Evolutionary conservation across 1,140 invertebrate species (phyloP).

Genomic region (Pseudomyrmex flavicornis): DNA sequence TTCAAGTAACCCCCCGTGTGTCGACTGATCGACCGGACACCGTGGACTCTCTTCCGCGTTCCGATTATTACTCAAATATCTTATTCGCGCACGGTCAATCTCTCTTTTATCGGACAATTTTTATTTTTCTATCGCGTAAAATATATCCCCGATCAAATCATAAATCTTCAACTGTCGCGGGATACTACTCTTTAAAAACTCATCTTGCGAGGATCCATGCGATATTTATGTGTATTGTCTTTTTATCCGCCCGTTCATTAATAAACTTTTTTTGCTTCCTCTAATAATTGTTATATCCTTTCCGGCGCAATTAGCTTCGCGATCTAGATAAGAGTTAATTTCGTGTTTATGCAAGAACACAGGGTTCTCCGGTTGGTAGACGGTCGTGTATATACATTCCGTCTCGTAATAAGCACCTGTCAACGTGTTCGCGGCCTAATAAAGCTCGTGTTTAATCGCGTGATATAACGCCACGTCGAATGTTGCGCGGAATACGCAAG

Average conservation of each 20-base stretch:
- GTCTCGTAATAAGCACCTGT: conserved; percentile 22
- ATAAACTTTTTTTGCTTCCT: background rate
- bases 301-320: background rate
- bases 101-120: background rate
- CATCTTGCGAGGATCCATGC: too few species aligned
- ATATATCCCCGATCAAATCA: background rate
- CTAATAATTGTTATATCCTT: background rate
- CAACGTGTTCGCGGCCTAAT: conserved; percentile 46
- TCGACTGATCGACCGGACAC: conserved; percentile 33
- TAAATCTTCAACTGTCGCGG: too few species aligned
- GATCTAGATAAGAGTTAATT: conserved; percentile 17
- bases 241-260: background rate
- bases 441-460: conserved; percentile 30
- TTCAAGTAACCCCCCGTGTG: conserved; percentile 43
- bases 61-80: background rate
- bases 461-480: conserved; percentile 53
- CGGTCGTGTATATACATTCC: background rate
- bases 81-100: background rate
- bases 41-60: conserved; percentile 28
- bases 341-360: background rate
- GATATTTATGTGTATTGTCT: background rate
- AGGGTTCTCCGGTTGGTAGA: background rate
- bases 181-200: too few species aligned
- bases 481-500: conserved; percentile 48
- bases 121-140: too few species aligned